These are phyloP conservation scores for Laupala kohalensis DNA, from an alignment of 1,140 invertebrate genomes.

Conservation along the genomic window DNA sequence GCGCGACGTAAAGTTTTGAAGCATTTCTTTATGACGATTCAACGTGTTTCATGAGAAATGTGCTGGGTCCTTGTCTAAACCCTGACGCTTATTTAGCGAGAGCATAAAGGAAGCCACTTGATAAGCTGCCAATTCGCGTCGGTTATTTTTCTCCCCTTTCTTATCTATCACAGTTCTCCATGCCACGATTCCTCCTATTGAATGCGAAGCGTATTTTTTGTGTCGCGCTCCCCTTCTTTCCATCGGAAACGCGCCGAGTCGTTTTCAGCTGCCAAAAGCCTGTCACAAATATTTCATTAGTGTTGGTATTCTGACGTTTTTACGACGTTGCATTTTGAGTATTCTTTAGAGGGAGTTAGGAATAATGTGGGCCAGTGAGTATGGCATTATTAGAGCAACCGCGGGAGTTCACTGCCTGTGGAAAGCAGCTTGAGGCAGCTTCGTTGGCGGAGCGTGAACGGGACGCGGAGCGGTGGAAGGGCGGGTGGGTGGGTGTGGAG, in stretches of 20 bases:
- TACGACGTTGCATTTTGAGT: not conserved
- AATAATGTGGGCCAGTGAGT: not conserved
- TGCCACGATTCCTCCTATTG: not conserved
- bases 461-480: too few relatives aligned
- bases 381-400: not conserved
- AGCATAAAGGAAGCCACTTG: not conserved
- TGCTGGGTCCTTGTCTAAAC: not conserved
- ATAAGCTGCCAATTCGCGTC: not conserved
- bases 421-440: not conserved
- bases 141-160: not conserved
- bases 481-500: not conserved
- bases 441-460: not conserved
- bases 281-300: not conserved
- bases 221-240: not conserved
- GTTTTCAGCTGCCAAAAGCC: not conserved
- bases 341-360: not conserved
- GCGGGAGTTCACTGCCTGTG: not conserved
- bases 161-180: not conserved
- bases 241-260: not conserved
- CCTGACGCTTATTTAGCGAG: not conserved
- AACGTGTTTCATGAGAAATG: not conserved
- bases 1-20: not conserved
- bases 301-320: not conserved
- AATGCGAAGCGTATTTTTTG: not conserved
- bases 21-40: not conserved